Conservation (phyloP, 2,113 vertebrate genomes). For the Mustelus asterias region DNA sequence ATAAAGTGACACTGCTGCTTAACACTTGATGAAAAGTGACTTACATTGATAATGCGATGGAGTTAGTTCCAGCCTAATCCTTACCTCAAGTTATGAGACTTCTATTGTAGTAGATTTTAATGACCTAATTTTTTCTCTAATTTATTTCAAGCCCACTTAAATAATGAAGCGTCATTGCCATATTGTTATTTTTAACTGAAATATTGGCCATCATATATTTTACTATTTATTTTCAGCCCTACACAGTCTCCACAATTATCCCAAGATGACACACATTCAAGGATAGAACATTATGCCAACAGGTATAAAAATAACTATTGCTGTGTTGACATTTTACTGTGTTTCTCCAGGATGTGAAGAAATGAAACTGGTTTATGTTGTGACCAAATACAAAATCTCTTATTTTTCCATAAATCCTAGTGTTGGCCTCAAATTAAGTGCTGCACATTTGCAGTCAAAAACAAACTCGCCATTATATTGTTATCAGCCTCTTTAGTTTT, state of each 20-base stretch:
- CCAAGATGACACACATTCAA: constrained; percentile 93
- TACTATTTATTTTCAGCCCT: constrained; percentile 63
- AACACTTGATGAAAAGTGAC: neutral
- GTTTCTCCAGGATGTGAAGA: neutral
- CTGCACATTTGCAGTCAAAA: neutral
- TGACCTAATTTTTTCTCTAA: neutral
- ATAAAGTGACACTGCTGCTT: neutral
- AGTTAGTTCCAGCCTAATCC: neutral
- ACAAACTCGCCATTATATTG: neutral
- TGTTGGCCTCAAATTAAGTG: neutral
- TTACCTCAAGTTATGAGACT: neutral
- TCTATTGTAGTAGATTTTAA: neutral
- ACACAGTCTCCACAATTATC: constrained; percentile 84
- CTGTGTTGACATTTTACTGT: neutral
- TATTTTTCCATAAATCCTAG: neutral
- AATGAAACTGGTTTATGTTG: neutral
- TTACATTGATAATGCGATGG: neutral
- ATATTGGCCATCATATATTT: constrained; percentile 41
- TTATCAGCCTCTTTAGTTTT: neutral
- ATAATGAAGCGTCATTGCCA: constrained; percentile 39
- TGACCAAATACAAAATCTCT: neutral
- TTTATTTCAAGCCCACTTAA: neutral
- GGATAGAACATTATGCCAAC: constrained; percentile 91
- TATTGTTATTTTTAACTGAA: neutral
- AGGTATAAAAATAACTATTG: constrained; percentile 62